Evolutionary conservation across 2,797 vertebrate genomes (phyloP), one percentile per base, ranked within the genome.

Genomic region (Melopsittacus undulatus): DNA sequence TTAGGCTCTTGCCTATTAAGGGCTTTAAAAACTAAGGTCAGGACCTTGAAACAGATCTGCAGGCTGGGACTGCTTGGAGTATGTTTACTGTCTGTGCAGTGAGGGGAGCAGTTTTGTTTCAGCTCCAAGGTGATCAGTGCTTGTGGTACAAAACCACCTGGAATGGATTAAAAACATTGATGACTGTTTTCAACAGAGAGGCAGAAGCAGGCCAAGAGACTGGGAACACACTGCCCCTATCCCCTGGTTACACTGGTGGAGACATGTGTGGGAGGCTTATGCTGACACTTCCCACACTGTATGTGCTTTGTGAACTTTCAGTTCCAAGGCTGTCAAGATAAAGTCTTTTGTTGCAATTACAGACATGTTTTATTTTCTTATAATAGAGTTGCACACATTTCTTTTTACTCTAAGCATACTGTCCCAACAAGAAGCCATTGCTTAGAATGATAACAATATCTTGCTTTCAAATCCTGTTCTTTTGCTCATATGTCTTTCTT

Each of bases 11-110:
- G 42, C 93, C 86, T 96, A 83, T 94, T 95, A 95, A 93, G 73
- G 78, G 81, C 90, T 96, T 94, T 92, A 87, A 94, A 96, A 96
- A 89, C 75, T 42, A 38, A 19, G 90, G 95, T 96, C 90, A 80
- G 88, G 95, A 97, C 94, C 95, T 96, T 95, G 96, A 94, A 96
- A 96, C 26, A 83, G 93, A 95, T 93, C 90, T 89, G 91, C 57
- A 72, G 90, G 36, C 86, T 80, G 93, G 69, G 78, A 92, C 63
- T 6, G 72, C 92, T 75, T 2, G 1, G 38, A 45, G 75, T 15
- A 18, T 73, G 83, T 67, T 64, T 22, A 30, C 48, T 72, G 8
- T 69, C 82, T n/a, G 11, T 80, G 81, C 82, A 78, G 78, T 4
- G 2, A 68, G 86, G 86, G 83, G 49, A 78, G 86, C 0, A 4